Conservation (phyloP, 2,797 vertebrate genomes). For the Spinus olivaceus region DNA sequence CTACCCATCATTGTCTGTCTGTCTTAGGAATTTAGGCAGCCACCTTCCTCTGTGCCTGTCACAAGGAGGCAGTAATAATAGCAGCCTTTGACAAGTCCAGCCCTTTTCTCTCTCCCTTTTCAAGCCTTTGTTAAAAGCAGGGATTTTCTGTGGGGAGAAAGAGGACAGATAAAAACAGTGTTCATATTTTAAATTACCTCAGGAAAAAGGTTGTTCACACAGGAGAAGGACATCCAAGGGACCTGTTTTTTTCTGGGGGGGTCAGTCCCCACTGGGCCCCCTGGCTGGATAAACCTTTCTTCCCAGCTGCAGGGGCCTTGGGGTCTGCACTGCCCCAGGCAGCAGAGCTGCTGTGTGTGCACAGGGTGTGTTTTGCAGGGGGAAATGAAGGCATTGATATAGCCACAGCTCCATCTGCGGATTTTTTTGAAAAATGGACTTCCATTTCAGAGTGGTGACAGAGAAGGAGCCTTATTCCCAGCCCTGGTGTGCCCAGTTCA, state of each 20-base stretch:
- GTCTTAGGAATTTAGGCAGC: conserved; percentile 35
- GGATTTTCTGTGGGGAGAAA: neutral
- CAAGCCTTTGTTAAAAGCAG: neutral
- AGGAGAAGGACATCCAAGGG: neutral
- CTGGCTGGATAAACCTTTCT: neutral
- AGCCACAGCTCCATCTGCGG: neutral
- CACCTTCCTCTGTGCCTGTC: neutral
- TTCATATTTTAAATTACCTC: neutral
- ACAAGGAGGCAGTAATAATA: neutral
- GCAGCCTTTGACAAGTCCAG: conserved; percentile 5
- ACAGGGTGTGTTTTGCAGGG: neutral
- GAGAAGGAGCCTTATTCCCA: neutral
- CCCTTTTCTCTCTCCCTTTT: neutral
- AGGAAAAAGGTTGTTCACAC: neutral
- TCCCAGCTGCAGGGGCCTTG: neutral
- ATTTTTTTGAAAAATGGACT: neutral
- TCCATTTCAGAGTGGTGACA: neutral
- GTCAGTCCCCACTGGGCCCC: neutral
- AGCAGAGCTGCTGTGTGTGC: neutral
- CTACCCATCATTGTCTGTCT: conserved; percentile 42
- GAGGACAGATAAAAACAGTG: neutral
- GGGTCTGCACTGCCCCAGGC: neutral
- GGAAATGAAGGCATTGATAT: neutral
- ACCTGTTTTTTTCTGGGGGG: neutral
- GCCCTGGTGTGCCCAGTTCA: neutral